Evolutionary conservation across 2,888 invertebrate genomes (phyloP).

Genomic region (Tipula lateralis): DNA sequence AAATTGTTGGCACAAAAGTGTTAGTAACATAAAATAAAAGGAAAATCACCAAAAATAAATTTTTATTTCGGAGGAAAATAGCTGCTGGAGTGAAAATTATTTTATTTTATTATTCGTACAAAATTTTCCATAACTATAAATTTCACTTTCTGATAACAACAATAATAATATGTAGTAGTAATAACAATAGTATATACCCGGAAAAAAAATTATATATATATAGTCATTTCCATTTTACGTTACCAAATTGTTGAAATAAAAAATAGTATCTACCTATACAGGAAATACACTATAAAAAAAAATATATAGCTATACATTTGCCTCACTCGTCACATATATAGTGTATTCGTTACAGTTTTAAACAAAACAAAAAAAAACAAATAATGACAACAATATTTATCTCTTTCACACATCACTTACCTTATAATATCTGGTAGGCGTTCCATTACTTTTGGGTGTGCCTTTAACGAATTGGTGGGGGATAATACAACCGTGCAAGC

Average conservation of each 20-base stretch:
- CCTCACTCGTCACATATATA: neutral
- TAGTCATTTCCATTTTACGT: neutral
- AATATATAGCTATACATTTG: neutral
- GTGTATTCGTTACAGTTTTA: neutral
- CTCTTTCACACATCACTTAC: slow-evolving; percentile 40
- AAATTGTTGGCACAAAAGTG: neutral
- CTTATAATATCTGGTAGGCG: slow-evolving; percentile 51
- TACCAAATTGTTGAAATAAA: neutral
- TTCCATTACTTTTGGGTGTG: slow-evolving; percentile 49
- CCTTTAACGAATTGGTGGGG: slow-evolving; percentile 47
- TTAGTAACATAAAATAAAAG: neutral
- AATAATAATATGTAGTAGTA: neutral
- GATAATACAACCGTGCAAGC: slow-evolving; percentile 50
- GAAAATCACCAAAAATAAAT: slow-evolving; percentile 11
- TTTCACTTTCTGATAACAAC: neutral
- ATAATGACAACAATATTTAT: neutral
- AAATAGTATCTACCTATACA: neutral
- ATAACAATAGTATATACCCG: neutral
- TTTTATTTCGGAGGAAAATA: neutral
- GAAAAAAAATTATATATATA: slow-evolving; percentile 15
- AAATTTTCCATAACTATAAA: slow-evolving; percentile 24
- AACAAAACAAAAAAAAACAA: too few relatives aligned
- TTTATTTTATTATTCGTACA: neutral
- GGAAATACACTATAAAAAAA: neutral
- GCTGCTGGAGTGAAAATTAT: neutral